Evolutionary conservation across 1,140 invertebrate genomes (phyloP).

Genomic region (Zeugodacus cucurbitae): DNA sequence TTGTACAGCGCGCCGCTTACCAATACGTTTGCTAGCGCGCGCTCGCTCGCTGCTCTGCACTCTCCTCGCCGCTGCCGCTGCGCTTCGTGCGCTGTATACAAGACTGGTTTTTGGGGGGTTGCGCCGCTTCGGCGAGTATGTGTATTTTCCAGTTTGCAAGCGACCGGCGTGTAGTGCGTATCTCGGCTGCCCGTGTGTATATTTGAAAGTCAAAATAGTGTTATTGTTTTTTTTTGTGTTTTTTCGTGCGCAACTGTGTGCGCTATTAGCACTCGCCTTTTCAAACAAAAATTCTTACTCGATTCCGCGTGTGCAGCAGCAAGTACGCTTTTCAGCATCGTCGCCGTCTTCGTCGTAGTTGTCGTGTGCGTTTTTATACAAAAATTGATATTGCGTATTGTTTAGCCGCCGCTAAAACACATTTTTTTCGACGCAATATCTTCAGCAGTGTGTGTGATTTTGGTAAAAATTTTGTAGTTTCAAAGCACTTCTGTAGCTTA

Average conservation of each 20-base stretch:
- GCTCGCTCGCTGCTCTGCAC: not conserved
- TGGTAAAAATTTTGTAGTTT: not conserved
- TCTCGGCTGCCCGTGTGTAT: constrained; percentile 50
- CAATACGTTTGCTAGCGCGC: not conserved
- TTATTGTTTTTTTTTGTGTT: constrained; percentile 46
- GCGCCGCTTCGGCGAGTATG: constrained; percentile 52
- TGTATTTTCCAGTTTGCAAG: constrained; percentile 63
- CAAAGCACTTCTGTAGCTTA: not conserved
- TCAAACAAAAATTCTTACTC: constrained; percentile 14
- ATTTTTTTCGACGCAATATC: not conserved
- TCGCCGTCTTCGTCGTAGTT: no score
- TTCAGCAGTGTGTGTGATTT: no score
- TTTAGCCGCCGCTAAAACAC: constrained; percentile 22
- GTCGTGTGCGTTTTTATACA: constrained; percentile 42
- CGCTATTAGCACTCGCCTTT: not conserved
- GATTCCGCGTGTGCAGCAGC: constrained; percentile 18
- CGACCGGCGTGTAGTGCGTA: constrained; percentile 65
- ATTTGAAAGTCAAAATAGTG: constrained; percentile 8
- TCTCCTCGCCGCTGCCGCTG: not conserved
- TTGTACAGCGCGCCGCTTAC: not conserved
- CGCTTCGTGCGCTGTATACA: not conserved
- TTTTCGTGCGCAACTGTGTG: not conserved
- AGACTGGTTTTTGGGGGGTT: constrained; percentile 51
- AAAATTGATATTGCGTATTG: not conserved
- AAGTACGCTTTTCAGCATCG: constrained; percentile 37